Percentiles rank a stretch among this genome's conserved stretches.
Evolutionary conservation across 2,113 vertebrate species (phyloP).

Genomic region (Crocuta crocuta): DNA sequence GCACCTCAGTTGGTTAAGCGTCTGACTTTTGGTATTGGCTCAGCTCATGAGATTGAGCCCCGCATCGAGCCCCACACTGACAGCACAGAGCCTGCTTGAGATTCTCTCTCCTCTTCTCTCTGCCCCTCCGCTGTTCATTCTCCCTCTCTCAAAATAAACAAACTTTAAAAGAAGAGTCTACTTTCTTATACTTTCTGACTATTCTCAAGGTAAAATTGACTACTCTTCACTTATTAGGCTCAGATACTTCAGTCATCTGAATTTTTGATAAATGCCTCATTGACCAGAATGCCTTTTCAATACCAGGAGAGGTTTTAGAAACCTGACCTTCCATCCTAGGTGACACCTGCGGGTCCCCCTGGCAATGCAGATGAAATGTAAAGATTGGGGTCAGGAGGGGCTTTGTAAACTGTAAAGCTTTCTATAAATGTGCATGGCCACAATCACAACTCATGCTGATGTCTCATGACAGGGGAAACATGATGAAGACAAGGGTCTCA

Average conservation of each 20-base stretch:
- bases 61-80: too few species aligned
- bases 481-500: neutral
- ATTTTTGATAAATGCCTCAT: neutral
- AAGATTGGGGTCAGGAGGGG: neutral
- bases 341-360: neutral
- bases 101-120: too few species aligned
- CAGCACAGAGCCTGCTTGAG: too few species aligned
- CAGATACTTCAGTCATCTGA: neutral
- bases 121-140: too few species aligned
- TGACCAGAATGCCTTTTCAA: neutral
- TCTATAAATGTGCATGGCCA: neutral
- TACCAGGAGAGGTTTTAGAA: neutral
- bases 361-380: neutral
- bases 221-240: neutral
- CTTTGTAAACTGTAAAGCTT: neutral
- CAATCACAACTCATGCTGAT: neutral
- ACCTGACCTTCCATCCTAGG: neutral
- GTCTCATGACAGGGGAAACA: neutral
- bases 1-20: too few species aligned
- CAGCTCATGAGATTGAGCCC: too few species aligned
- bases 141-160: too few species aligned
- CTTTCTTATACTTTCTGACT: neutral
- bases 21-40: too few species aligned
- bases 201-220: slow-evolving; percentile 18
- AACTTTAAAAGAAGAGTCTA: neutral